Evolutionary conservation across 2,888 invertebrate species (phyloP).

Genomic region (Neocrepidodera transversa): DNA sequence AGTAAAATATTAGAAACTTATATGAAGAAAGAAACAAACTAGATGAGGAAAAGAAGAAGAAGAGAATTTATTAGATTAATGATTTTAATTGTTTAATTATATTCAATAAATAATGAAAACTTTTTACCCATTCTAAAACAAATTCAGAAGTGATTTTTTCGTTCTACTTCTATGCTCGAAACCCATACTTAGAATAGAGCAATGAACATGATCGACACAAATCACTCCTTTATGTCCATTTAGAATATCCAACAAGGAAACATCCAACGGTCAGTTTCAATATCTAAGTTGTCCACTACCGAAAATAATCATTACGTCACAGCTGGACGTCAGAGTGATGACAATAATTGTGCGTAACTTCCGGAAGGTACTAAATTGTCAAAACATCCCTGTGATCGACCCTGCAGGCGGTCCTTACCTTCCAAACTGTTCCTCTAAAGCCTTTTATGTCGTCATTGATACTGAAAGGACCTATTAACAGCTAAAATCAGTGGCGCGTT

Average conservation of each 20-base stretch:
- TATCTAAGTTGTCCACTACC: conserved; percentile 31
- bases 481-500: background rate
- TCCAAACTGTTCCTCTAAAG: conserved; percentile 35
- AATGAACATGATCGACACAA: conserved; percentile 42
- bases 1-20: too few relatives aligned
- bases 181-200: background rate
- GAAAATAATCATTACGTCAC: conserved; percentile 52
- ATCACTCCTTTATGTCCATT: conserved; percentile 30
- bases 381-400: conserved; percentile 46
- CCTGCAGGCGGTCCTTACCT: conserved; percentile 43
- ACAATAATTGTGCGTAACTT: conserved; percentile 56
- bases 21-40: too few relatives aligned
- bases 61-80: too few relatives aligned
- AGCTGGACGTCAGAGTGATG: conserved; percentile 55
- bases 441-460: conserved; percentile 27
- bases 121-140: too few relatives aligned
- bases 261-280: conserved; percentile 30
- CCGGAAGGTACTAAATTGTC: conserved; percentile 46
- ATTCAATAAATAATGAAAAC: too few relatives aligned
- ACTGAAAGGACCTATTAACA: background rate
- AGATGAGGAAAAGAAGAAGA: too few relatives aligned
- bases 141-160: too few relatives aligned
- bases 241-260: conserved; percentile 5
- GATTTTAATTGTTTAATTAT: too few relatives aligned
- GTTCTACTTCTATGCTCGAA: too few relatives aligned